Conservation (phyloP, 2,113 vertebrate species). For the Macrotus californicus region DNA sequence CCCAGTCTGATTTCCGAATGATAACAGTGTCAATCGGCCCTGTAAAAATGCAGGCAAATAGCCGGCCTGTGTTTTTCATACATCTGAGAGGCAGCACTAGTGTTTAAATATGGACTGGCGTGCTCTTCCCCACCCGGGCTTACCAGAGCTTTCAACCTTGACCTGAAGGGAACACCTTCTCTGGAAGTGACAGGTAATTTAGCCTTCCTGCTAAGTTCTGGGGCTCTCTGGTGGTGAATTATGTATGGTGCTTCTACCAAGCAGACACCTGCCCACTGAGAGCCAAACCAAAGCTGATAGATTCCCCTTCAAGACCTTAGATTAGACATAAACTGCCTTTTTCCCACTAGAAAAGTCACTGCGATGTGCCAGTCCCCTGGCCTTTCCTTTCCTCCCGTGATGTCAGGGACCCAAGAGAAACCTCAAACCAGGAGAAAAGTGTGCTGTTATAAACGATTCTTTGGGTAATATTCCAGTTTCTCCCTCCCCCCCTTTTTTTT, state of each 20-base stretch:
- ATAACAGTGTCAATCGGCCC: conserved; percentile 54
- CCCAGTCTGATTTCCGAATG: neutral
- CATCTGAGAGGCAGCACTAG: conserved; percentile 34
- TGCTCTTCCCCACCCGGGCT: conserved; percentile 62
- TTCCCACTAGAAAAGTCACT: conserved; percentile 46
- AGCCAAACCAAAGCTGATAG: conserved; percentile 70
- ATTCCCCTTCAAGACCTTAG: conserved; percentile 70
- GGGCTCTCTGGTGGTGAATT: conserved; percentile 84
- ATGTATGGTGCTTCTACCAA: conserved; percentile 80
- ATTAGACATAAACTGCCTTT: conserved; percentile 55
- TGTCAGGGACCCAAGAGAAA: neutral
- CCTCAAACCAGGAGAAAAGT: neutral
- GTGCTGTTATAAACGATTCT: neutral
- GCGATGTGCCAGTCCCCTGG: conserved; percentile 41
- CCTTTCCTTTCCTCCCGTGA: neutral
- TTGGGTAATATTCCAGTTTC: neutral
- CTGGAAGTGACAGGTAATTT: conserved; percentile 82
- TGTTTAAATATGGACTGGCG: conserved; percentile 7
- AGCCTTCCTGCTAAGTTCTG: conserved; percentile 80
- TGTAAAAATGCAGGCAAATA: neutral
- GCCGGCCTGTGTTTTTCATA: conserved; percentile 27
- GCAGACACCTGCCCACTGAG: conserved; percentile 75
- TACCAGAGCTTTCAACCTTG: conserved; percentile 79
- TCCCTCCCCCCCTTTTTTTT: neutral
- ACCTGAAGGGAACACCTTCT: conserved; percentile 77